Evolutionary conservation across 2,113 vertebrate genomes (phyloP).

Genomic region (Myotis yumanensis): DNA sequence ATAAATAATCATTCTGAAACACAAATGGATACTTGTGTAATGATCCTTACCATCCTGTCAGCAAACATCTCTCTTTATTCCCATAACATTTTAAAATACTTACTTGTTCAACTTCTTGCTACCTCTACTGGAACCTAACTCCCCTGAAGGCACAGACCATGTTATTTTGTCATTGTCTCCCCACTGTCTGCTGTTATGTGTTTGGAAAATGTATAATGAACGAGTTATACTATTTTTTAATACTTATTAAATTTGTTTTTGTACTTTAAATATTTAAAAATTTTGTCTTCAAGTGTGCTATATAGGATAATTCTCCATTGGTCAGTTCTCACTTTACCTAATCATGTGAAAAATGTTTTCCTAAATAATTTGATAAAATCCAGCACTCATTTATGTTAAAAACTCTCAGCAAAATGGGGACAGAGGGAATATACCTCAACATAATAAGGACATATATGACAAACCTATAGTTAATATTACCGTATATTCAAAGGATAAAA

Average conservation of each 20-base stretch:
- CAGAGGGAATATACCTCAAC: background rate
- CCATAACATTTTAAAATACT: background rate
- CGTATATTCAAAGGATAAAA: background rate
- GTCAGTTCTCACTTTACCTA: background rate
- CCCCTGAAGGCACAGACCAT: background rate
- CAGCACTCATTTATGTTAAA: background rate
- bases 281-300: background rate
- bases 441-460: background rate
- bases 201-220: background rate
- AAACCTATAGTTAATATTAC: background rate
- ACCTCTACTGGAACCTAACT: background rate
- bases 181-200: background rate
- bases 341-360: background rate
- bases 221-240: background rate
- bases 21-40: background rate
- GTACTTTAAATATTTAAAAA: constrained; percentile 23
- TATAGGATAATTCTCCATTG: background rate
- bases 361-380: background rate
- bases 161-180: background rate
- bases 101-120: background rate
- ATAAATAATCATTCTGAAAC: constrained; percentile 18
- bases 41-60: background rate
- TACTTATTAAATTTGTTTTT: background rate
- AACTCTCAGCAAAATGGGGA: background rate
- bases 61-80: background rate